Evolutionary conservation across 2,797 vertebrate genomes (phyloP).

Genomic region (Mormyrops attenuatus): DNA sequence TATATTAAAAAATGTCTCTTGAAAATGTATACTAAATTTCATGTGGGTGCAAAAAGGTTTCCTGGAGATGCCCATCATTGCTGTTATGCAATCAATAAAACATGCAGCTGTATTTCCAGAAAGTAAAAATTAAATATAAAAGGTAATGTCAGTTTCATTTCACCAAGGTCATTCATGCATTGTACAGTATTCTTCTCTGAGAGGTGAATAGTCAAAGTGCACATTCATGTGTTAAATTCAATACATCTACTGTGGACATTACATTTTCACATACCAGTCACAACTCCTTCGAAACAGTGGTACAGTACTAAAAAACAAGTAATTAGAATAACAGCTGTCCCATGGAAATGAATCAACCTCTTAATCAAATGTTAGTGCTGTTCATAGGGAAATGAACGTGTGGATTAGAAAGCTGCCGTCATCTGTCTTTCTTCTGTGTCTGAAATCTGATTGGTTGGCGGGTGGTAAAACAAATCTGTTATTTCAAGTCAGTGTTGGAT

Average conservation of each 20-base stretch:
- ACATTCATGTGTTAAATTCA: slow-evolving; percentile 7
- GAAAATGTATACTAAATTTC: slow-evolving; percentile 33
- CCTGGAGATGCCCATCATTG: slow-evolving; percentile 38
- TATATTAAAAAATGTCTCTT: slow-evolving; percentile 21
- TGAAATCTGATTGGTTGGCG: background rate
- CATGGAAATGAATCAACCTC: background rate
- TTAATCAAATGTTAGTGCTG: background rate
- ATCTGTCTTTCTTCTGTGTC: background rate
- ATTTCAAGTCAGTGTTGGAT: background rate
- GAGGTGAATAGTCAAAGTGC: slow-evolving; percentile 20
- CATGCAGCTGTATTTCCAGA: slow-evolving; percentile 44
- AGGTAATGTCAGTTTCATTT: slow-evolving; percentile 27
- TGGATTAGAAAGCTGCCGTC: background rate
- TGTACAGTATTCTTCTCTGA: slow-evolving; percentile 8
- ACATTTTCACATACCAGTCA: slow-evolving; percentile 16
- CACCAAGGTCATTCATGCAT: slow-evolving; percentile 20
- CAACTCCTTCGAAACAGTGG: background rate
- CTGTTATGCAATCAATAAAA: slow-evolving; percentile 57
- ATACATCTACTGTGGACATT: background rate
- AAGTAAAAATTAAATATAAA: slow-evolving; percentile 40
- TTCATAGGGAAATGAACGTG: background rate
- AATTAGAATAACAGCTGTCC: background rate
- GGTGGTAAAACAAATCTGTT: background rate
- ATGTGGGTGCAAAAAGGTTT: slow-evolving; percentile 50
- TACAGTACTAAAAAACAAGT: background rate